A percentile compares a stretch with the other conserved stretches of the same genome.
Conservation (phyloP, 2,888 invertebrate genomes). For the Gastrophysa polygoni region DNA sequence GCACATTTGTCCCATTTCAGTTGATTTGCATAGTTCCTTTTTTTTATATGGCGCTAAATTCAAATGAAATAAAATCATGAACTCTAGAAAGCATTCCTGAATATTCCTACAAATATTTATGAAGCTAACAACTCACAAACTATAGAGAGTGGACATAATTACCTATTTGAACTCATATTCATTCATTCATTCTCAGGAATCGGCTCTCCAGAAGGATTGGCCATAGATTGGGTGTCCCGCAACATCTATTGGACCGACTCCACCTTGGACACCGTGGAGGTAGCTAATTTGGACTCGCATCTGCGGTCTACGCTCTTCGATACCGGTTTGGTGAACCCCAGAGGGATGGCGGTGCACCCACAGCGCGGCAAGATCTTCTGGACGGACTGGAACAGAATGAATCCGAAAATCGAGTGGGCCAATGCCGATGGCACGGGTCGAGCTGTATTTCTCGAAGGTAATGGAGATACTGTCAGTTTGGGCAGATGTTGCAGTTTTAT, state of each 20-base stretch:
- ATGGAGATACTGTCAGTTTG: slow-evolving; percentile 57
- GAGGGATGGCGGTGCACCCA: slow-evolving; percentile 95
- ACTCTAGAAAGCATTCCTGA: too few relatives aligned
- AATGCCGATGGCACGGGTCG: slow-evolving; percentile 91
- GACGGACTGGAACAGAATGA: slow-evolving; percentile 93
- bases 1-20: too few relatives aligned
- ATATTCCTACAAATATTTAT: too few relatives aligned
- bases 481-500: too few relatives aligned
- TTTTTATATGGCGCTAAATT: too few relatives aligned
- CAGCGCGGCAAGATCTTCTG: slow-evolving; percentile 91
- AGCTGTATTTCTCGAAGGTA: slow-evolving; percentile 61
- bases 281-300: slow-evolving; percentile 81
- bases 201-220: slow-evolving; percentile 90
- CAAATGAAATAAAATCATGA: too few relatives aligned
- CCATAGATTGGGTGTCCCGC: slow-evolving; percentile 90
- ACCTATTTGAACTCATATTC: too few relatives aligned
- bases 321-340: slow-evolving; percentile 83
- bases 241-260: slow-evolving; percentile 98
- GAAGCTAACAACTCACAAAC: too few relatives aligned
- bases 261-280: slow-evolving; percentile 84
- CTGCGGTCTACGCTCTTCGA: slow-evolving; percentile 77
- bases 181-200: slow-evolving; percentile 63
- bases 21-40: too few relatives aligned
- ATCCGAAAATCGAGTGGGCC: slow-evolving; percentile 92
- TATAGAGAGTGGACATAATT: too few relatives aligned